A percentile compares a stretch with the other conserved stretches of the same genome.
These are phyloP conservation scores for Keiferia lycopersicella DNA, from an alignment of 2,888 invertebrate species.

Conservation along the genomic window DNA sequence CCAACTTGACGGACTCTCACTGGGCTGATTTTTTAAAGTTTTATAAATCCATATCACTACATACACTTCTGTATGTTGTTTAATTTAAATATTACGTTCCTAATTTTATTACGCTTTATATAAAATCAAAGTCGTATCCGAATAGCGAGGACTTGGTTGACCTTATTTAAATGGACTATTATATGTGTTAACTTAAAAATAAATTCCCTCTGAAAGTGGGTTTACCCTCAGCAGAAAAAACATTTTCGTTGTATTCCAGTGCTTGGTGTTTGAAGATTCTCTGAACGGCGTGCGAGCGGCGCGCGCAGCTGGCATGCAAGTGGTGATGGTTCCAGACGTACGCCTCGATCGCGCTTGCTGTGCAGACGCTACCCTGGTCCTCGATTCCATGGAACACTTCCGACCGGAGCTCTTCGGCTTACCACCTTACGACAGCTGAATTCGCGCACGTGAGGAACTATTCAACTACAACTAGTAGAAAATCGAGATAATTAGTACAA, in stretches of 20 bases:
- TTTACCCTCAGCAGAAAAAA: neutral
- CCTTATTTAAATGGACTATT: too few species aligned
- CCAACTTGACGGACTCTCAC: too few species aligned
- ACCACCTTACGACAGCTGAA: conserved; percentile 76
- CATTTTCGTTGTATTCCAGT: conserved; percentile 65
- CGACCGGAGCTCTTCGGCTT: conserved; percentile 91
- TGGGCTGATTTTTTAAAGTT: too few species aligned
- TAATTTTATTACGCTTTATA: too few species aligned
- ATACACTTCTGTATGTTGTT: too few species aligned
- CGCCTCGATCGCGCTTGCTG: conserved; percentile 57
- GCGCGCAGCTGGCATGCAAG: conserved; percentile 91
- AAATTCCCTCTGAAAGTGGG: too few species aligned
- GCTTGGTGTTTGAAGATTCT: conserved; percentile 95
- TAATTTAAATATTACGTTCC: too few species aligned
- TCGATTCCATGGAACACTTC: conserved; percentile 88
- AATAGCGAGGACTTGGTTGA: too few species aligned
- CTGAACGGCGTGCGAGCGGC: conserved; percentile 92
- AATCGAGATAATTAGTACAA: too few species aligned
- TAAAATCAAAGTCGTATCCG: too few species aligned
- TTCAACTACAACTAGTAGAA: neutral
- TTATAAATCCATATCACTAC: too few species aligned
- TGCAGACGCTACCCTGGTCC: conserved; percentile 83
- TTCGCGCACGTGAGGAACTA: neutral
- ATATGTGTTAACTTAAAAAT: too few species aligned
- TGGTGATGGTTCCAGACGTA: conserved; percentile 89